Evolutionary conservation across 1,140 invertebrate genomes (phyloP).

Genomic region (Diabrotica undecimpunctata): DNA sequence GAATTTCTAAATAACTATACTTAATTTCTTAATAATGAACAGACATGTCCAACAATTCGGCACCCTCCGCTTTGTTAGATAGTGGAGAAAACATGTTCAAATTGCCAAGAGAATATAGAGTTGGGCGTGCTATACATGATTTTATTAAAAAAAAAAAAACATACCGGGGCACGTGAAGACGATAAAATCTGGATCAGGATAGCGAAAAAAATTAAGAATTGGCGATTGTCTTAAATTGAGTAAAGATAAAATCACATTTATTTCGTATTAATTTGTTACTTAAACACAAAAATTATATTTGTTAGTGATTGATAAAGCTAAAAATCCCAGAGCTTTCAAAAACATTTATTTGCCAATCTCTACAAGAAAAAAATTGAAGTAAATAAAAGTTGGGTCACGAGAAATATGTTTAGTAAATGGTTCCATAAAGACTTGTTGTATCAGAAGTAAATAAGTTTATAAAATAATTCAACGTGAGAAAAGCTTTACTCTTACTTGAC

Average conservation of each 20-base stretch:
- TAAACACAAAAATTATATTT: conserved; percentile 41
- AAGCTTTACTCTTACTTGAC: conserved; percentile 35
- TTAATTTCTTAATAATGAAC: too few species aligned
- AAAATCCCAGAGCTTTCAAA: conserved; percentile 34
- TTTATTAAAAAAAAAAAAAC: too few species aligned
- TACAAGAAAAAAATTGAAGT: conserved; percentile 39
- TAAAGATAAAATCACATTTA: conserved; percentile 42
- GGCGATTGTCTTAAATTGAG: conserved; percentile 41
- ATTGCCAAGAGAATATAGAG: too few species aligned
- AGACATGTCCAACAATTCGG: too few species aligned
- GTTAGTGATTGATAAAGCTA: conserved; percentile 41
- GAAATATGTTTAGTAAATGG: conserved; percentile 35
- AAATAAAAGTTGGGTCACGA: conserved; percentile 35
- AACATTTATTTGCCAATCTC: conserved; percentile 36
- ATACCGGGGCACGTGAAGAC: too few species aligned
- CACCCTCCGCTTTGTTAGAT: too few species aligned
- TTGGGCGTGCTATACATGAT: too few species aligned
- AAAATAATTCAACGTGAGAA: conserved; percentile 20
- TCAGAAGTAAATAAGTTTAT: conserved; percentile 35
- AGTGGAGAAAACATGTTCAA: too few species aligned
- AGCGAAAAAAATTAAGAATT: conserved; percentile 35
- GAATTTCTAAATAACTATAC: too few species aligned
- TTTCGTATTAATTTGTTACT: conserved; percentile 44
- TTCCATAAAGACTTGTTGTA: conserved; percentile 44
- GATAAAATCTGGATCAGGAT: too few species aligned